phyloP scores from a whole-genome alignment of 1,140 invertebrate genomes.

The Nylanderia fulva region DNA sequence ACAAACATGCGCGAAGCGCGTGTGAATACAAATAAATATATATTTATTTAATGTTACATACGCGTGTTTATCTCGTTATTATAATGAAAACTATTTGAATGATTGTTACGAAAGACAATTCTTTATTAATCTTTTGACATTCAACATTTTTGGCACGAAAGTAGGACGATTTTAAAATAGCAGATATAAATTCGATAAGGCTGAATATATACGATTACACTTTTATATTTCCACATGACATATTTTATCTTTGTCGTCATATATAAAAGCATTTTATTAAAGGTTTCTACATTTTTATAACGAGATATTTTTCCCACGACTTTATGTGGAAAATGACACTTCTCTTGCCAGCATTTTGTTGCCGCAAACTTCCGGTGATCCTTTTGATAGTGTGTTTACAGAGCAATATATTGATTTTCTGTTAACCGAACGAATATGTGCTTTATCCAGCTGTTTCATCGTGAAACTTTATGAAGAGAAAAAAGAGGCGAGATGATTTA shows the following conservation, averaged over 20 bases:
- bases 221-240: conserved; percentile 64
- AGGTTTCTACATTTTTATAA: conserved; percentile 62
- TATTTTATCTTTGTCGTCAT: conserved; percentile 55
- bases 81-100: neutral
- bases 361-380: conserved; percentile 57
- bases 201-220: conserved; percentile 52
- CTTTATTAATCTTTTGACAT: neutral
- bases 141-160: neutral
- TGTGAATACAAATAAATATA: neutral
- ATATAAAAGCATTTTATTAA: conserved; percentile 50
- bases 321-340: conserved; percentile 1
- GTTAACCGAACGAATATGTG: conserved; percentile 52
- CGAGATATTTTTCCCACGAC: conserved; percentile 27
- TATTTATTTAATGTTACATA: neutral
- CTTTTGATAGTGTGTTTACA: conserved; percentile 59
- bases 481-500: neutral
- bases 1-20: no score
- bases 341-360: conserved; percentile 38
- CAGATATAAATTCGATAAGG: conserved; percentile 28
- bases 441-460: conserved; percentile 63
- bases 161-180: neutral
- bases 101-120: neutral
- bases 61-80: neutral
- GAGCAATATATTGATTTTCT: conserved; percentile 75
- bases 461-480: conserved; percentile 38